Percentiles rank a stretch among this genome's conserved stretches.
Evolutionary conservation across 2,888 invertebrate genomes (phyloP).

Genomic region (Stenolophus ochropezus): DNA sequence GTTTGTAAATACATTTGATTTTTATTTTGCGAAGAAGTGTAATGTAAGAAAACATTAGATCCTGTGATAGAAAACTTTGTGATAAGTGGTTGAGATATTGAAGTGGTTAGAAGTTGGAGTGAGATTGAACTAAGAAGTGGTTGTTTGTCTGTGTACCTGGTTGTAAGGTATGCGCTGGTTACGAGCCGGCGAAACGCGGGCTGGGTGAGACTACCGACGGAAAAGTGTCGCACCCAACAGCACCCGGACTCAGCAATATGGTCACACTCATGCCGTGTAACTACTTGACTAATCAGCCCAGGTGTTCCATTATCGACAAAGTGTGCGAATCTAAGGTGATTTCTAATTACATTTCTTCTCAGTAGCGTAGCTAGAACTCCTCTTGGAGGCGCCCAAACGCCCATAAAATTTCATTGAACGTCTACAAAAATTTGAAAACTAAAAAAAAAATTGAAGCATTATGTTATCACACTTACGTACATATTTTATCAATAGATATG

Average conservation of each 20-base stretch:
- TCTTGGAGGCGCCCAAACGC: too few relatives aligned
- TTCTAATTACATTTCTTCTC: too few relatives aligned
- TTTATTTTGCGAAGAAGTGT: neutral
- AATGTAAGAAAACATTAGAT: neutral
- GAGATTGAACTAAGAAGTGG: too few relatives aligned
- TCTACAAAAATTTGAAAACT: too few relatives aligned
- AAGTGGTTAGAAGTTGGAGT: neutral
- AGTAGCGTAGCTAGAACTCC: too few relatives aligned
- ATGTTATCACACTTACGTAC: too few relatives aligned
- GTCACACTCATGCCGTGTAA: constrained; percentile 82
- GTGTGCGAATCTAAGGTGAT: constrained; percentile 73
- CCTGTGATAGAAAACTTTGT: neutral
- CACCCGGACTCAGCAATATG: constrained; percentile 71
- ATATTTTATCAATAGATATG: too few relatives aligned
- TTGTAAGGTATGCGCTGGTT: constrained; percentile 12
- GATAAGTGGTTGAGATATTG: neutral
- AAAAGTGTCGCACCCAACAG: neutral
- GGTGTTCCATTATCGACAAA: constrained; percentile 73
- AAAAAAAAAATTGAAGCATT: too few relatives aligned
- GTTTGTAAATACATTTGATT: neutral
- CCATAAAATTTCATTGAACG: too few relatives aligned
- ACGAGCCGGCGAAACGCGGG: neutral
- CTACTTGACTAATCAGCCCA: constrained; percentile 77
- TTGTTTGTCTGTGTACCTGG: neutral
- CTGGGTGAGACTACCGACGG: constrained; percentile 16